Conservation (phyloP, 2,888 invertebrate genomes). For the Watsonalla cultraria region DNA sequence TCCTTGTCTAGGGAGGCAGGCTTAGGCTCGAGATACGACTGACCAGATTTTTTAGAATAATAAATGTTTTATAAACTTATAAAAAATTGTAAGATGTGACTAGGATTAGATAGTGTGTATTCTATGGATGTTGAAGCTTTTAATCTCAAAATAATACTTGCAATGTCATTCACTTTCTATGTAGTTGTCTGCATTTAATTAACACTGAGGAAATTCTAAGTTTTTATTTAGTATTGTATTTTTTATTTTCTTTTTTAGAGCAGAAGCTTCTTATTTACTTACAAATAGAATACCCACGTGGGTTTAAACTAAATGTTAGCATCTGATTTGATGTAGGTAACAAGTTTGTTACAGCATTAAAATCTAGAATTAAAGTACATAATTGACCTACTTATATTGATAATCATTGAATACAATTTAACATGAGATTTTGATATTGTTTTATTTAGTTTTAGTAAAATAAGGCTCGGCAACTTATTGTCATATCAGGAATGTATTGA, state of each 20-base stretch:
- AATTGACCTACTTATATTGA: slow-evolving; percentile 42
- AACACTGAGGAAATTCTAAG: neutral
- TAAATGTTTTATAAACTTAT: slow-evolving; percentile 61
- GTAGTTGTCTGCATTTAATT: neutral
- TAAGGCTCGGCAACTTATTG: too few relatives aligned
- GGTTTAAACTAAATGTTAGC: too few relatives aligned
- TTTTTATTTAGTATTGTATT: neutral
- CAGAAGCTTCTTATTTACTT: neutral
- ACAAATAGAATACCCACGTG: too few relatives aligned
- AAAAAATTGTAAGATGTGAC: slow-evolving; percentile 43
- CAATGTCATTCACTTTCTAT: slow-evolving; percentile 20
- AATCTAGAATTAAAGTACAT: slow-evolving; percentile 27
- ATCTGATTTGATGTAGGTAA: neutral
- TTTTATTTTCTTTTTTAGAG: neutral
- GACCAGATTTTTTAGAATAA: slow-evolving; percentile 60
- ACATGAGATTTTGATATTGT: slow-evolving; percentile 44
- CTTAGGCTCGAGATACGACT: slow-evolving; percentile 58
- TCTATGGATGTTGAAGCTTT: slow-evolving; percentile 50
- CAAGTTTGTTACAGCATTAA: neutral
- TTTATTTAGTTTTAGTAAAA: slow-evolving; percentile 29
- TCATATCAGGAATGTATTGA: too few relatives aligned
- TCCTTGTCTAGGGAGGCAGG: slow-evolving; percentile 2
- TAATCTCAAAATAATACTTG: slow-evolving; percentile 45
- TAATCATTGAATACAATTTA: slow-evolving; percentile 68
- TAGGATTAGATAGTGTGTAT: slow-evolving; percentile 61